phyloP scores from a whole-genome alignment of 2,113 vertebrate species.

The Onychorhynchus coronatus region DNA sequence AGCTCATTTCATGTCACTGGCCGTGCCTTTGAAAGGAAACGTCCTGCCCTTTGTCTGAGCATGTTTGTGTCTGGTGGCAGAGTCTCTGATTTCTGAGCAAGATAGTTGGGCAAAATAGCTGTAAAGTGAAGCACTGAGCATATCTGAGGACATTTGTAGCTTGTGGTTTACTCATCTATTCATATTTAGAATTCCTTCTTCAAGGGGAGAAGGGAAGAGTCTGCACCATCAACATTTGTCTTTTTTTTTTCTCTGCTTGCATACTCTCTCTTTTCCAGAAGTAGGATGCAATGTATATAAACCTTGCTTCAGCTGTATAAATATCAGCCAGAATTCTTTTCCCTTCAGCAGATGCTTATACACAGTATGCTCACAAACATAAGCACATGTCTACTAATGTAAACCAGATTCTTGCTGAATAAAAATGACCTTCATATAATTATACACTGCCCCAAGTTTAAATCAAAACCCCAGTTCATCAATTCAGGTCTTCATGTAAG shows the following conservation, averaged over 20 bases:
- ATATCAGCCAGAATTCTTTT: conserved; percentile 13
- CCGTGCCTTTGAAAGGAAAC: neutral
- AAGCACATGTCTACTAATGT: neutral
- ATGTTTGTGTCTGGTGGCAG: neutral
- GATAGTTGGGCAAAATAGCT: neutral
- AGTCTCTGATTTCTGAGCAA: neutral
- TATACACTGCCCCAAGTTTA: neutral
- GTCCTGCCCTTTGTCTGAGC: neutral
- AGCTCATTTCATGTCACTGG: neutral
- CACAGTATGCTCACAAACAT: neutral
- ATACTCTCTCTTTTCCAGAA: neutral
- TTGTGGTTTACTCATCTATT: neutral
- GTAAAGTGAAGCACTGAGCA: neutral
- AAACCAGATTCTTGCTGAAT: neutral
- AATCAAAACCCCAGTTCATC: neutral
- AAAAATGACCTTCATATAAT: neutral
- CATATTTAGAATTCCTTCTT: conserved; percentile 23
- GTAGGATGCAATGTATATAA: conserved; percentile 6
- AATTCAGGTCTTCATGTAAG: neutral
- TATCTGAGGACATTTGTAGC: neutral
- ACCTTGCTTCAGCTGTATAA: conserved; percentile 23
- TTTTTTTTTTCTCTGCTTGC: neutral
- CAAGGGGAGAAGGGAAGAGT: neutral
- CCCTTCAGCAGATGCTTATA: neutral
- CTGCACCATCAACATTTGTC: neutral